Percentiles rank a stretch among this genome's conserved stretches.
phyloP scores from a whole-genome alignment of 2,888 invertebrate species.

The Eupithecia abbreviata region DNA sequence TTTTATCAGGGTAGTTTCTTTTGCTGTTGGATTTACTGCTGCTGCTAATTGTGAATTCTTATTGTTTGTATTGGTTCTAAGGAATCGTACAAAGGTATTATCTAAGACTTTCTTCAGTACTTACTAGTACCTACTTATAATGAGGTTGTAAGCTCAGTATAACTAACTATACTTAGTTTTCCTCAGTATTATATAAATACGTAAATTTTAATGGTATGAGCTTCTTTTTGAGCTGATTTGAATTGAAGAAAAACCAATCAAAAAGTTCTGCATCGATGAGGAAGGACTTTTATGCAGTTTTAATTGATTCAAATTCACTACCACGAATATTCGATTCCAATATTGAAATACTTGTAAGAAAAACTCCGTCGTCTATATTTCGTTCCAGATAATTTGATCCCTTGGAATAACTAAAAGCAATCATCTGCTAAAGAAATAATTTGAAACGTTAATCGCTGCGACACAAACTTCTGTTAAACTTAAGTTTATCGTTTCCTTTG shows the following conservation, averaged over 20 bases:
- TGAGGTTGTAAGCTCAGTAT: too few species aligned
- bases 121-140: background rate
- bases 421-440: slow-evolving; percentile 25
- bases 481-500: slow-evolving; percentile 29
- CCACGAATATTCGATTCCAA: background rate
- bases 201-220: background rate
- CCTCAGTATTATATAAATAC: background rate
- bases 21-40: slow-evolving; percentile 25
- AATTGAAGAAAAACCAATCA: slow-evolving; percentile 1
- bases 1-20: slow-evolving; percentile 31
- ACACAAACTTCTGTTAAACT: slow-evolving; percentile 30
- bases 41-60: slow-evolving; percentile 34
- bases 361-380: slow-evolving; percentile 6
- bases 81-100: background rate
- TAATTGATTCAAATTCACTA: slow-evolving; percentile 3
- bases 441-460: slow-evolving; percentile 24
- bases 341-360: slow-evolving; percentile 3
- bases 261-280: background rate
- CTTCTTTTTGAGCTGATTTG: background rate
- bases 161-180: too few species aligned
- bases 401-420: slow-evolving; percentile 24
- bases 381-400: slow-evolving; percentile 9
- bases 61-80: slow-evolving; percentile 20
- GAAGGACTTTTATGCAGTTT: background rate
- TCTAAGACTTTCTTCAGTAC: background rate